Percentiles rank a stretch among this genome's conserved stretches.
Conservation (phyloP, 2,113 vertebrate genomes). For the Apodemus speciosus region DNA sequence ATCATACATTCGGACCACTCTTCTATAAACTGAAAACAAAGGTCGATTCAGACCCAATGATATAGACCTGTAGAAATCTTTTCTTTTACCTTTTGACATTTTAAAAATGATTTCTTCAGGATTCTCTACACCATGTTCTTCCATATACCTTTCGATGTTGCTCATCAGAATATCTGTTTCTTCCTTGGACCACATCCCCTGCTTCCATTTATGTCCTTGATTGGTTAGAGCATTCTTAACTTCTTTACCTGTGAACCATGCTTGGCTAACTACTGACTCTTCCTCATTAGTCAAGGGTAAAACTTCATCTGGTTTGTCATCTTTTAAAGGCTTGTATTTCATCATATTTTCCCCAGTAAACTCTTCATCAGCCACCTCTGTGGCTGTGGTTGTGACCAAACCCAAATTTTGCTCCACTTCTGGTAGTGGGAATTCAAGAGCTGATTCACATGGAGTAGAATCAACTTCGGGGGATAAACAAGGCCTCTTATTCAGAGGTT, state of each 20-base stretch:
- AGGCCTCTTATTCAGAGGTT: background rate
- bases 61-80: slow-evolving; percentile 99
- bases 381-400: slow-evolving; percentile 95
- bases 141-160: slow-evolving; percentile 96
- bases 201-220: slow-evolving; percentile 98
- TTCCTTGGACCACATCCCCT: slow-evolving; percentile 99
- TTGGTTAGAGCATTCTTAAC: slow-evolving; percentile 96
- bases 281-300: slow-evolving; percentile 89
- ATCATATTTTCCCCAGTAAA: slow-evolving; percentile 90
- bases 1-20: slow-evolving; percentile 98
- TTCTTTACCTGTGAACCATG: slow-evolving; percentile 99
- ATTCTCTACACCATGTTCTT: slow-evolving; percentile 96
- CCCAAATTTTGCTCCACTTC: slow-evolving; percentile 92
- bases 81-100: slow-evolving; percentile 99
- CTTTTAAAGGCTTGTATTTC: slow-evolving; percentile 94
- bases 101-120: slow-evolving; percentile 98
- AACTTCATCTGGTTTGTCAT: slow-evolving; percentile 88
- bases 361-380: slow-evolving; percentile 91
- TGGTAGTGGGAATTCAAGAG: background rate
- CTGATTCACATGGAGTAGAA: too few species aligned
- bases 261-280: slow-evolving; percentile 95
- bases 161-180: slow-evolving; percentile 98
- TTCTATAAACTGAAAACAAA: slow-evolving; percentile 97
- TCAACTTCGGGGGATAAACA: background rate
- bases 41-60: slow-evolving; percentile 96